Evolutionary conservation across 2,888 invertebrate genomes (phyloP), one percentile per base, ranked within the genome.

Genomic region (Drosophila ustulata): DNA sequence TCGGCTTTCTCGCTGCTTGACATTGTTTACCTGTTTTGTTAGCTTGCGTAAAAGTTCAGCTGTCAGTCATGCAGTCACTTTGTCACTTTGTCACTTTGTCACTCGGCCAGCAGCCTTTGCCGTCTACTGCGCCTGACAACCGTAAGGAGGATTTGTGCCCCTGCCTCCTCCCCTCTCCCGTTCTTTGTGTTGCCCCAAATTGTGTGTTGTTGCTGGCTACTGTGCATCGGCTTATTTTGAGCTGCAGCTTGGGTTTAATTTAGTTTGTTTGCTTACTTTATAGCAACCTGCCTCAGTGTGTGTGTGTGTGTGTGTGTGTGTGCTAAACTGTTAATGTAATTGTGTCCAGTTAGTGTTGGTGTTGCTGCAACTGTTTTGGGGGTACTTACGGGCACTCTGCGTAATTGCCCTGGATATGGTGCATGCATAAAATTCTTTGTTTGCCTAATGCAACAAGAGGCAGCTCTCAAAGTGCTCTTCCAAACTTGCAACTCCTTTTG

Each of bases 371-470:
- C 46, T 59, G 34, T 61, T 64, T 74, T 63, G 11, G 37, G 66
- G 64, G 57, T 80, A 79, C 79, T 82, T 75, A 64, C 23, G 52
- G 63, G 83, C 83, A 84, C 83, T 84, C 78, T 83, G 68, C 73
- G 69, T 84, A 84, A 84, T 84, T 84, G 85, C 66, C 80, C 68
- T 70, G 67, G 41, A 73, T 69, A 65, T 76, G 73, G 8, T 53
- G 76, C 82, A 82, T 78, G 84, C 84, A 84, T 74, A 78, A 71
- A 71, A 82, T 64, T 70, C 78, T 76, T 76, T 82, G 80, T 82
- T 71, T 75, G 53, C 57, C 68, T 67, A 53, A 53, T 64, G 46
- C 67, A 56, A 67, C 49, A 26, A 18, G 18, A 25, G 37, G 50
- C 47, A 50, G 55, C 68, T 32, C 30, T 23, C 32, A 61, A 69